Base-by-base conservation (phyloP, 2,888 invertebrate genomes). In the Teinopalpus imperialis region DNA sequence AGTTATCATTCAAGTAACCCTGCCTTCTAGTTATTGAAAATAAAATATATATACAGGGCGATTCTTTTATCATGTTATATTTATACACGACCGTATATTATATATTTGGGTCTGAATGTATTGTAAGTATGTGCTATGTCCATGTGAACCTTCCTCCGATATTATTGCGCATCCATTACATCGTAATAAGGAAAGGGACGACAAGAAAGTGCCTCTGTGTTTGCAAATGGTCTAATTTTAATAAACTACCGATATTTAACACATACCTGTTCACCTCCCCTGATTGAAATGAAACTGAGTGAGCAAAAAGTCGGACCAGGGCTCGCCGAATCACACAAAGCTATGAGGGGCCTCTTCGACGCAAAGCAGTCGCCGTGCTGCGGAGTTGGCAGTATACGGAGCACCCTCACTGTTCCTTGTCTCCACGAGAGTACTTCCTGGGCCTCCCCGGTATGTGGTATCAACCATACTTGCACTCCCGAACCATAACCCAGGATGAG, bases 361-460 rank as follows among this genome's bases (percentile, higher is more conserved):
- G 91, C 90, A 74, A 93, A 97, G 47, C 90, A 88, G 87, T 98
- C 98, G 61, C 90, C 90, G 58, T 86, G 82, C 60, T 91, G 89
- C 53, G 98, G 97, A 45, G 93, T 93, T 4, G 97, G 97, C 69
- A 98, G 90, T 61, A 98, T 90, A 74, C 95, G 93, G 54, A 98
- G 90, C 43, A 60, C 97, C 91, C 94, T 73, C 35, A 98, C 96
- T 52, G 94, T 93, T 40, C 98, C 97, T 79, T 98, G 97, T 39
- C 97, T 91, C 94, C 98, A 97, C 1, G 98, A 98, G 48, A 99
- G 81, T 14, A 98, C 95, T 81, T 98, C 98, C 49, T 95, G 94
- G 1, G 98, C 98, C 74, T 98, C 98, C 12, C 98, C 98, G 60
- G 93, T 95, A 4, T 95, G 94, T 8, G 94, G 93, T 51, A 97